phyloP scores from a whole-genome alignment of 2,797 vertebrate genomes.

The Jordanella pulchra region DNA sequence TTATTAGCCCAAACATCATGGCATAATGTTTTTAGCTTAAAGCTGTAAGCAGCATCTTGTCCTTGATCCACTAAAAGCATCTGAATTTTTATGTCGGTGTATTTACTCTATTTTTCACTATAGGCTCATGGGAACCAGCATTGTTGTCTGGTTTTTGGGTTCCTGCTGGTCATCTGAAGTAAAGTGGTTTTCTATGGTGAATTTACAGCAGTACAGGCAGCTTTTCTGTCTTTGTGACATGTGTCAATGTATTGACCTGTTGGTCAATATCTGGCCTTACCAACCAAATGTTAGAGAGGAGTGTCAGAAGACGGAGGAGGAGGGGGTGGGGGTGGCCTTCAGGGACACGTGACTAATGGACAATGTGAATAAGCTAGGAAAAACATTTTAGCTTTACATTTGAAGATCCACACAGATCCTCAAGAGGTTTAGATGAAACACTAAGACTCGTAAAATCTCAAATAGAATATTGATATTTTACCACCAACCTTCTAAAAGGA shows the following conservation, averaged over 20 bases:
- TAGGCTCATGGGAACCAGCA: too few species aligned
- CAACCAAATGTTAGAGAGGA: neutral
- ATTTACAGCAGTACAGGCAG: neutral
- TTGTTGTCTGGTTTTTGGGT: neutral
- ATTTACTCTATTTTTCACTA: neutral
- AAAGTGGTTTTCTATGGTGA: neutral
- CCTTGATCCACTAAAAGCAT: neutral
- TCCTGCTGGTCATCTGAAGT: neutral
- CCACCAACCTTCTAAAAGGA: neutral
- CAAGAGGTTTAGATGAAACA: neutral
- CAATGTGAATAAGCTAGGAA: neutral
- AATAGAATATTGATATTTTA: neutral
- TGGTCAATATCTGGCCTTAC: neutral
- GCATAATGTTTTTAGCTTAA: too few species aligned
- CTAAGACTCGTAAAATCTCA: neutral
- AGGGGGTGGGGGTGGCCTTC: neutral
- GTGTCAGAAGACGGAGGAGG: neutral
- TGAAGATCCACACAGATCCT: neutral
- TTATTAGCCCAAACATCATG: too few species aligned
- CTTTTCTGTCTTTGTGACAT: neutral
- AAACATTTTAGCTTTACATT: neutral
- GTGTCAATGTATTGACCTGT: neutral
- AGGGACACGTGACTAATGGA: slow-evolving; percentile 2
- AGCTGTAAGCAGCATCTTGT: neutral
- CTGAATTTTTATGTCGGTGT: neutral